Conservation (phyloP, 2,888 invertebrate species). For the Dolichomitus sp. region DNA sequence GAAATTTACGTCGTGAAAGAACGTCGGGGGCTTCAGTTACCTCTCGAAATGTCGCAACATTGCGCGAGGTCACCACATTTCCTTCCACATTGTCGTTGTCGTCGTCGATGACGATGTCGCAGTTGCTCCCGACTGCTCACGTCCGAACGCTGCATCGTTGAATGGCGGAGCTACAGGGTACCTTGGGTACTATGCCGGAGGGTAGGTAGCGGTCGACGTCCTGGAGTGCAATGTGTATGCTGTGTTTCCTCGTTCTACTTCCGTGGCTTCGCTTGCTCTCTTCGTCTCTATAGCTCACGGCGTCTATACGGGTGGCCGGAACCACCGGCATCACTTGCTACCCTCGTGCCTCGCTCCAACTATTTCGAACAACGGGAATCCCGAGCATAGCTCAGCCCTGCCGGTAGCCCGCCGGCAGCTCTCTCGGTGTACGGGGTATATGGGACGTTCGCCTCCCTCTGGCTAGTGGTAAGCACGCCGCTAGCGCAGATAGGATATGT, state of each 20-base stretch:
- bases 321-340: constrained; percentile 59
- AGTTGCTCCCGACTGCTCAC: constrained; percentile 45
- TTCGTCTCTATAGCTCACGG: constrained; percentile 7
- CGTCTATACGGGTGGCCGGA: constrained; percentile 45
- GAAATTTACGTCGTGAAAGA: background rate
- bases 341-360: constrained; percentile 61
- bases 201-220: constrained; percentile 26
- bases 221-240: constrained; percentile 41
- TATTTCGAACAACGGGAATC: constrained; percentile 64
- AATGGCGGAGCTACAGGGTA: constrained; percentile 27
- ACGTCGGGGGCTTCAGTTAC: background rate
- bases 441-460: constrained; percentile 25
- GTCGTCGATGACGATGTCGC: background rate
- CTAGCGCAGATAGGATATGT: constrained; percentile 49
- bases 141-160: constrained; percentile 55
- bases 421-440: background rate
- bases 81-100: background rate
- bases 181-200: constrained; percentile 32
- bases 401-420: constrained; percentile 22
- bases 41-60: constrained; percentile 7
- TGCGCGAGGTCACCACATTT: constrained; percentile 16
- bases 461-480: constrained; percentile 40
- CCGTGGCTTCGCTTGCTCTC: constrained; percentile 15
- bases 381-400: constrained; percentile 36
- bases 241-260: constrained; percentile 23